Percentiles rank a stretch among this genome's conserved stretches.
These are phyloP conservation scores for Drosophila parabipectinata DNA, from an alignment of 1,140 invertebrate genomes.

Conservation along the genomic window DNA sequence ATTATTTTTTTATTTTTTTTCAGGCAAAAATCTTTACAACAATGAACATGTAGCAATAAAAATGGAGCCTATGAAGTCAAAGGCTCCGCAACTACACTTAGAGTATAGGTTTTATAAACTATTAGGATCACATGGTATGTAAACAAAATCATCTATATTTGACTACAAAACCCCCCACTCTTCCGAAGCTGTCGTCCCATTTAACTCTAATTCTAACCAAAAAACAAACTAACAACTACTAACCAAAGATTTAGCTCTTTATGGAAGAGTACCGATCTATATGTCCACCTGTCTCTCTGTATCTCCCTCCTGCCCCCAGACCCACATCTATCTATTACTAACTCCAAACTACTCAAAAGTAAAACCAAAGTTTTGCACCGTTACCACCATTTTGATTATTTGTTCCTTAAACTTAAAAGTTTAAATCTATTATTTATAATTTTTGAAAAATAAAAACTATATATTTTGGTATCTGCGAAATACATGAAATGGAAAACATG, in stretches of 20 bases:
- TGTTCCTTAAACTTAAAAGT: conserved; percentile 26
- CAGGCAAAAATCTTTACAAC: conserved; percentile 99
- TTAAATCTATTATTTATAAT: conserved; percentile 34
- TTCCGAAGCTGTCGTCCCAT: conserved; percentile 18
- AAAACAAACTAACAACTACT: conserved; percentile 19
- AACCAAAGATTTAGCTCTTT: neutral
- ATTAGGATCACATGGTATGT: conserved; percentile 96
- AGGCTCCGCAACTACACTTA: conserved; percentile 99
- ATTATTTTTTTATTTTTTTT: conserved; percentile 84
- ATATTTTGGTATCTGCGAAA: conserved; percentile 37
- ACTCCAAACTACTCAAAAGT: conserved; percentile 26
- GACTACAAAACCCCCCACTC: conserved; percentile 6
- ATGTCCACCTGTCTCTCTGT: conserved; percentile 3
- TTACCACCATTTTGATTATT: conserved; percentile 81
- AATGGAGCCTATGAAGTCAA: conserved; percentile 99
- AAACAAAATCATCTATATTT: conserved; percentile 3
- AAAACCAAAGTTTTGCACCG: conserved; percentile 72
- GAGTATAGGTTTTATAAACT: conserved; percentile 99
- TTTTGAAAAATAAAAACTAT: conserved; percentile 18
- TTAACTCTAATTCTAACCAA: conserved; percentile 12
- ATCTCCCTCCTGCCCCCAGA: conserved; percentile 32
- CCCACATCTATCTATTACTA: conserved; percentile 46
- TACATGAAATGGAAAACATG: conserved; percentile 62
- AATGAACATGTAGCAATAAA: conserved; percentile 99
- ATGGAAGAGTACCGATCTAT: neutral